phyloP scores from a whole-genome alignment of 2,888 invertebrate genomes.

The Dryobota labecula region DNA sequence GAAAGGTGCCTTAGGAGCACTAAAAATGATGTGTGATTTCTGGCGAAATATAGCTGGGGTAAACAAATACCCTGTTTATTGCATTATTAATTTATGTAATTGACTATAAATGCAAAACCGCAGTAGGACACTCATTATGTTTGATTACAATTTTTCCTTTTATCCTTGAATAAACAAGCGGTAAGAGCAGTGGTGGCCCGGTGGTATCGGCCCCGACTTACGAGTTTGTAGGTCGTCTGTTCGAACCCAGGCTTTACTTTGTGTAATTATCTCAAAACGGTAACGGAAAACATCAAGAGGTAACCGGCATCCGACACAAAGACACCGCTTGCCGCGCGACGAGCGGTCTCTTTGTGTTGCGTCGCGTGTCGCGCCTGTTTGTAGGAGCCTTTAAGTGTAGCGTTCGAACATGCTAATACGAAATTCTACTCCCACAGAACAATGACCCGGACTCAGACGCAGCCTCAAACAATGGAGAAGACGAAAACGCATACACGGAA shows the following conservation, averaged over 20 bases:
- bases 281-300: no score
- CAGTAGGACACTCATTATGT: neutral
- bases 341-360: no score
- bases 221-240: no score
- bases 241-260: no score
- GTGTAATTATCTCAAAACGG: no score
- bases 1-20: neutral
- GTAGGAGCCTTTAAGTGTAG: no score
- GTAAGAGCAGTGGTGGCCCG: no score
- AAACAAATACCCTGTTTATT: neutral
- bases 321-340: no score
- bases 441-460: slow-evolving; percentile 58
- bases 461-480: slow-evolving; percentile 37
- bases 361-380: no score
- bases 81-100: neutral
- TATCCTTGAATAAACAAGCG: neutral
- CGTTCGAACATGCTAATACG: neutral
- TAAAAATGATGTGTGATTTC: no score
- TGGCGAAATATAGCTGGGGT: neutral
- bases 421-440: slow-evolving; percentile 26
- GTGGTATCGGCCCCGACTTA: no score
- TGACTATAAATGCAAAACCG: neutral
- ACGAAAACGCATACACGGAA: slow-evolving; percentile 70
- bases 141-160: neutral
- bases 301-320: no score